Evolutionary conservation across 64 coral and sea anemone species (phyloP).

Genomic region (Montipora cactus): DNA sequence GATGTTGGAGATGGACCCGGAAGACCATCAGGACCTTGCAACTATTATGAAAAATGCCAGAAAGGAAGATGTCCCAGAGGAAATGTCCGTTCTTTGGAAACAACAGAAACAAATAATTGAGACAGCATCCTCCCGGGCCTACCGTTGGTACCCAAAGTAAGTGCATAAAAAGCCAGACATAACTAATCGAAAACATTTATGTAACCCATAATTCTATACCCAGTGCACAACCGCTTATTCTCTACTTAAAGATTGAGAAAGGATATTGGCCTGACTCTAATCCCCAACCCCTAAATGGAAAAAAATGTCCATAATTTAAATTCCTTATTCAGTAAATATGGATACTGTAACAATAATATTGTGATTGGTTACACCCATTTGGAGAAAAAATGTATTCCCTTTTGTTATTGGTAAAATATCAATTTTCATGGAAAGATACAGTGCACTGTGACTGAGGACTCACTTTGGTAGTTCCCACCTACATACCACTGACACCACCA

Average conservation of each 20-base stretch:
- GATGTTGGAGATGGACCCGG: slow-evolving; percentile 41
- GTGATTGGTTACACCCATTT: not conserved
- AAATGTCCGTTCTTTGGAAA: slow-evolving; percentile 52
- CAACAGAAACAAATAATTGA: slow-evolving; percentile 10
- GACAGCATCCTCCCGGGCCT: slow-evolving; percentile 23
- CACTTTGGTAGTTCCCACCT: not conserved
- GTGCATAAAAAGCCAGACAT: not conserved
- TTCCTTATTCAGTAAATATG: not conserved
- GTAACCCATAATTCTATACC: slow-evolving; percentile 15
- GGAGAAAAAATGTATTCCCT: not conserved
- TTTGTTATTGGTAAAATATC: not conserved
- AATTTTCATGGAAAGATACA: not conserved
- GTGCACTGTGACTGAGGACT: not conserved
- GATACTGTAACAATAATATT: not conserved
- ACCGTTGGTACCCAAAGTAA: slow-evolving; percentile 64
- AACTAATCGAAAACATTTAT: not conserved
- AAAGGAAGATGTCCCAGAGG: slow-evolving; percentile 40
- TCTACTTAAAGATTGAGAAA: not conserved
- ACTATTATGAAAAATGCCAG: not conserved
- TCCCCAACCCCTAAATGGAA: not conserved
- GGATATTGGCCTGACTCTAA: not conserved
- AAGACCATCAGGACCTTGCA: slow-evolving; percentile 34
- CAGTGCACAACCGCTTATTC: not conserved
- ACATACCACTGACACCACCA: not conserved
- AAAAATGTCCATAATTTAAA: not conserved